Base-by-base conservation (phyloP, 2,113 vertebrate genomes). In the Syrrhaptes paradoxus region DNA sequence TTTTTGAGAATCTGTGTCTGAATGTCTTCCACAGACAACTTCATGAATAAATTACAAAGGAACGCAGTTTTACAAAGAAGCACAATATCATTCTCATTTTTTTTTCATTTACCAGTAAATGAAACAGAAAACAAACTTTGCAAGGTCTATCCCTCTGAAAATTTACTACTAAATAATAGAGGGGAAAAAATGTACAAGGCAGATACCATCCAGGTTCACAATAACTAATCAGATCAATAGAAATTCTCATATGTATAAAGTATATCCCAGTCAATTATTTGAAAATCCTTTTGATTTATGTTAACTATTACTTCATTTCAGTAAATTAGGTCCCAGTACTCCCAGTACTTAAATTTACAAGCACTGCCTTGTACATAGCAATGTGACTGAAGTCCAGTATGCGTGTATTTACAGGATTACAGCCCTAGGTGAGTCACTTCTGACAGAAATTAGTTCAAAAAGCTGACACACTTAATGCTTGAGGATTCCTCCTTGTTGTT, bases 361-460 rank as follows among this genome's bases (percentile, higher is more conserved):
- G 21, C 43, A 45, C 7, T 81, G n/a, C 41, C 19, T 19, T 48
- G 24, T n/a, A 63, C 3, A 1, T 15, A 72, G 29, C 36, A 31
- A n/a, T 48, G 51, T 49, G 70, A 57, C 34, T 68, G 71, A 91
- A 74, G 70, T 52, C 10, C 28, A n/a, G 7, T 46, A 17, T 41
- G 26, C 1, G 0, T 46, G 16, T 67, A 73, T 77, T 71, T 73
- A 61, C 55, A 79, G n/a, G 36, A 74, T 32, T 38, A 41, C 71
- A 66, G 52, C 48, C 87, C 84, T 73, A 38, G 19, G 41, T 26
- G 84, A 91, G 83, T 65, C 43, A 54, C 21, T 34, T 31, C 17
- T 87, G 76, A 61, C 72, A 95, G 51, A 93, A 90, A 68, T 8
- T 81, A 41, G n/a, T 93, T 92, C 78, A 91, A 80, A 94, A 95